Evolutionary conservation across 2,888 invertebrate species (phyloP), one percentile per base, ranked within the genome.

Genomic region (Bedellia somnulentella): DNA sequence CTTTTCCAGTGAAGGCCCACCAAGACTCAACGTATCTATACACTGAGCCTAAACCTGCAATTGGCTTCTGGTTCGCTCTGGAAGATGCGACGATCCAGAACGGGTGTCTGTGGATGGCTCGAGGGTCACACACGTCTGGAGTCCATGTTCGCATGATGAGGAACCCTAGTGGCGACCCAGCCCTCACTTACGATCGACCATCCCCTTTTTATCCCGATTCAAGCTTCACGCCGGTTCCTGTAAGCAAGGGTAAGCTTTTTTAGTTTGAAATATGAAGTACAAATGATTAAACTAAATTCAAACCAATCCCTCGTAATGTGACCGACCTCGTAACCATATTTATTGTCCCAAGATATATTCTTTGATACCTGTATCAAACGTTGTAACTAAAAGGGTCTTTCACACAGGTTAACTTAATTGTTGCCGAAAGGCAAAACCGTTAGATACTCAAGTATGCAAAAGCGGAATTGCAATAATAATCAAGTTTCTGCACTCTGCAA

Each of bases 1-100:
- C 5, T 18, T 9, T 18, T 18, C 18, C 58, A 88, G 92, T 92
- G 2, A 71, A 60, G 11, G 71, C 86, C 1, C 93, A 93, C 57
- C 92, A 93, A 63, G 99, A 99, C 56, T 85, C 89, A 0, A 85
- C 91, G 3, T 99, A 87, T 57, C 71, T 99, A 24, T 80, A 88
- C 53, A 91, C 93, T 0, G 89, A 89, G 11, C 96, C 95, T 1
- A 79, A 81, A 24, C 83, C 85, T 6, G 75, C 91, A 0, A 59
- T 91, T 2, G 98, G 97, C 1, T 87, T 96, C 49, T 99, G 99
- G 99, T 86, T 99, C 38, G 94, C 99, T 0, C 62, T 99, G 4
- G 95, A 98, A 48, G 94, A 98, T 49, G 91, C 95, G 0, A 93
- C 90, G 0, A 38, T 84, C 10, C 88, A 95, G 51, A 99, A 99